Base-by-base conservation (phyloP, 2,888 invertebrate genomes). In the Andricus curvator region DNA sequence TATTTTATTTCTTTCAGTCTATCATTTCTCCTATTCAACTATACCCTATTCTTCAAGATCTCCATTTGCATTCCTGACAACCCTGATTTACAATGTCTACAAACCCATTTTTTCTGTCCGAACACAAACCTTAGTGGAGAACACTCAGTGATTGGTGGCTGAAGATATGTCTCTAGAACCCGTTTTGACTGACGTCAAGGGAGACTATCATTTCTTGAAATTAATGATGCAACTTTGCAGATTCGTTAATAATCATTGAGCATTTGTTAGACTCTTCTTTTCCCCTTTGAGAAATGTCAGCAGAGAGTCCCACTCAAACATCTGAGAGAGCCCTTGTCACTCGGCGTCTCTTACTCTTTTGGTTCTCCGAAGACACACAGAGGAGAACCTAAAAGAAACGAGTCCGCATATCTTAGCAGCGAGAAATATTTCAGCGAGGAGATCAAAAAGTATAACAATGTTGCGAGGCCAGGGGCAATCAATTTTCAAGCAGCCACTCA, bases 211-310 rank as follows among this genome's bases (percentile, higher is more conserved):
- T 74, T 56, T 70, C 74, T 56, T 51, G 56, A 74, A 74, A 74
- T 74, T 74, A 74, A 74, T 74, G 74, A 74, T 74, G 15, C 74
- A 15, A 74, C 56, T 74, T 33, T 74, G 51, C 74, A 33, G 74
- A 74, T 74, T 74, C 74, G 74, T 74, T 74, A 74, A 74, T 74
- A 74, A 74, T 74, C 74, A 74, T 74, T n/a, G 33, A 37, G 56
- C 33, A 56, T 74, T 74, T 74, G 70, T 70, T 70, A 25, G 70
- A 51, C 51, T 70, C 29, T 70, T 70, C 70, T 48, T 33, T 70
- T 70, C 70, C 51, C 20, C 48, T 70, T 33, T 33, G 51, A 51
- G 51, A 70, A 13, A 33, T 74, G 74, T n/a, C 20, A 56, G 56
- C 51, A 74, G 70, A 29, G n/a, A 74, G 56, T 37, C 74, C 51